Conservation (phyloP, 1,140 invertebrate species). For the Myzus persicae region DNA sequence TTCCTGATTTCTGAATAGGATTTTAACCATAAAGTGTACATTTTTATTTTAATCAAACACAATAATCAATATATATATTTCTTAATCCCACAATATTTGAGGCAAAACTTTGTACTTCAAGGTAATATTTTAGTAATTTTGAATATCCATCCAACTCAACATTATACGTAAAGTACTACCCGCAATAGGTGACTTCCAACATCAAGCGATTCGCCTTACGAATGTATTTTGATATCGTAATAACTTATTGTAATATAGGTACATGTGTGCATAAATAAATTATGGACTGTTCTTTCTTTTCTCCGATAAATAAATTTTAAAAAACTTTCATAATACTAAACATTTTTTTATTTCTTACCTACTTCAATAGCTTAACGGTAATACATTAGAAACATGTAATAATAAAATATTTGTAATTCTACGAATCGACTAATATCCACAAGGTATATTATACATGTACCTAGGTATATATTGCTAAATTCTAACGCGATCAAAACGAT, state of each 20-base stretch:
- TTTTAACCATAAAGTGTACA: too few relatives aligned
- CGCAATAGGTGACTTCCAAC: background rate
- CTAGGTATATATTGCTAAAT: background rate
- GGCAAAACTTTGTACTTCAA: too few relatives aligned
- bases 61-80: too few relatives aligned
- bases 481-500: background rate
- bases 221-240: background rate
- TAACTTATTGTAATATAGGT: background rate
- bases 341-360: background rate
- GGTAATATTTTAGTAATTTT: too few relatives aligned
- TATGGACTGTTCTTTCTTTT: background rate
- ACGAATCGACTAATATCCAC: background rate
- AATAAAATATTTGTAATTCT: conserved; percentile 23
- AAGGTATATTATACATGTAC: background rate
- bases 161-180: background rate
- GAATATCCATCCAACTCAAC: background rate
- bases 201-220: background rate
- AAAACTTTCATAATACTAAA: background rate
- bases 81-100: background rate
- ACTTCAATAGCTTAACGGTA: background rate
- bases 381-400: background rate
- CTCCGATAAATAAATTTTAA: background rate
- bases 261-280: background rate
- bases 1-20: background rate
- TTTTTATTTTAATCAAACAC: too few relatives aligned